phyloP scores from a whole-genome alignment of 2,797 vertebrate species.

The Coracias cyanogaster region DNA sequence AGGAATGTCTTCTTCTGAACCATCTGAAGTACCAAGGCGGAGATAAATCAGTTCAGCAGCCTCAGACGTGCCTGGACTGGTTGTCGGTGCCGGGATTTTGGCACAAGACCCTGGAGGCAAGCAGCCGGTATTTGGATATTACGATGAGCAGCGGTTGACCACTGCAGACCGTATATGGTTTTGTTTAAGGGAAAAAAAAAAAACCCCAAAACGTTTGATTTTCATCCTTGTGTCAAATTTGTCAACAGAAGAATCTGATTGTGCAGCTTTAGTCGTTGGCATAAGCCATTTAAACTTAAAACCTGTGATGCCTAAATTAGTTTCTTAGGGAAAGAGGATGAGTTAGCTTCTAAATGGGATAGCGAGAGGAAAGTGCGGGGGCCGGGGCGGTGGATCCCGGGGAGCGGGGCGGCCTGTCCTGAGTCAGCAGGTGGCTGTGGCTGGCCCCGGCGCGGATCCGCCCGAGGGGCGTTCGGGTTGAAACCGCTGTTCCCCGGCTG shows the following conservation, averaged over 20 bases:
- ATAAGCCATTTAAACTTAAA: conserved; percentile 47
- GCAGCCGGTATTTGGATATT: conserved; percentile 6
- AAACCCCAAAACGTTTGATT: neutral
- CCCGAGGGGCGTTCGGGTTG: neutral
- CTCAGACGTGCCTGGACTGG: neutral
- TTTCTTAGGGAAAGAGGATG: conserved; percentile 14
- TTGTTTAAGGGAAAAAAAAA: conserved; percentile 25
- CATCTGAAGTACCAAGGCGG: neutral
- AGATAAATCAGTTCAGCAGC: neutral
- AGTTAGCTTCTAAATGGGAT: conserved; percentile 45
- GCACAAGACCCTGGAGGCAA: neutral
- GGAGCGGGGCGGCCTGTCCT: neutral
- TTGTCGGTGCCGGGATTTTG: neutral
- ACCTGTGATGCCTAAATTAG: conserved; percentile 27
- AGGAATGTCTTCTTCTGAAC: neutral
- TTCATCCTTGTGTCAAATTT: neutral
- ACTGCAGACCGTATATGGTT: neutral
- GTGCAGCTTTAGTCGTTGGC: neutral
- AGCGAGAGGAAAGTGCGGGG: neutral
- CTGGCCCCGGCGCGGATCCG: neutral
- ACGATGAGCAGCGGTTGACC: neutral
- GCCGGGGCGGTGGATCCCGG: neutral
- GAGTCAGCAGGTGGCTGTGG: neutral
- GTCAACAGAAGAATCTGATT: neutral
- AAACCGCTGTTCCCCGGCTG: neutral